A percentile compares a stretch with the other conserved stretches of the same genome.
Conservation (phyloP, 2,113 vertebrate species). For the Chionis minor region DNA sequence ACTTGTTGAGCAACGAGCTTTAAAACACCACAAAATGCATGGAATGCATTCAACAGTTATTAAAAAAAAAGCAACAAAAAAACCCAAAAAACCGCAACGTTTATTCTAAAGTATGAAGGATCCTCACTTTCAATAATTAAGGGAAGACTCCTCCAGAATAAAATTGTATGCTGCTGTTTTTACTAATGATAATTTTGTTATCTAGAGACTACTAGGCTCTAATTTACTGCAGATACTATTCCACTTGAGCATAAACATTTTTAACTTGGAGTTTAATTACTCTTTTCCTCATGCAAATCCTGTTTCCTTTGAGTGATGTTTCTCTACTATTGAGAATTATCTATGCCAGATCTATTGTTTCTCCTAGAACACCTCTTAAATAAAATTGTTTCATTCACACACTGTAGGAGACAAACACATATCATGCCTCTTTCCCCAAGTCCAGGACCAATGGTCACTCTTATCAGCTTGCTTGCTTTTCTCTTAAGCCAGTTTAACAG, state of each 20-base stretch:
- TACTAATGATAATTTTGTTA: conserved; percentile 25
- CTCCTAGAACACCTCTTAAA: not conserved
- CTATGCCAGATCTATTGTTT: not conserved
- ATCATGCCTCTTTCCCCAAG: not conserved
- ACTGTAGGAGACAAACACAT: not conserved
- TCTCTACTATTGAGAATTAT: not conserved
- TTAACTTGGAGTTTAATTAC: conserved; percentile 6
- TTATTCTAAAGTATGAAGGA: not conserved
- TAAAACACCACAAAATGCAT: not conserved
- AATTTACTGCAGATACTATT: conserved; percentile 2
- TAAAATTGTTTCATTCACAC: not conserved
- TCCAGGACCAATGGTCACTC: not conserved
- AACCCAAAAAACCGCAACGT: not conserved
- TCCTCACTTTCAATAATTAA: conserved; percentile 20
- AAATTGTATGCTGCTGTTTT: not conserved
- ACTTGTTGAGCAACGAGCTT: not conserved
- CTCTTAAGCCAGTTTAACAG: not conserved
- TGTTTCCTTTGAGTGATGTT: not conserved
- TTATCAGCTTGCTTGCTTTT: not conserved
- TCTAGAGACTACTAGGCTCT: not conserved
- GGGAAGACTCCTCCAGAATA: not conserved
- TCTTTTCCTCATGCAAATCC: not conserved
- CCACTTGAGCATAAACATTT: not conserved
- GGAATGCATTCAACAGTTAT: not conserved
- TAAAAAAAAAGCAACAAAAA: not conserved